Evolutionary conservation across 2,797 vertebrate genomes (phyloP).

Genomic region (Alca torda): DNA sequence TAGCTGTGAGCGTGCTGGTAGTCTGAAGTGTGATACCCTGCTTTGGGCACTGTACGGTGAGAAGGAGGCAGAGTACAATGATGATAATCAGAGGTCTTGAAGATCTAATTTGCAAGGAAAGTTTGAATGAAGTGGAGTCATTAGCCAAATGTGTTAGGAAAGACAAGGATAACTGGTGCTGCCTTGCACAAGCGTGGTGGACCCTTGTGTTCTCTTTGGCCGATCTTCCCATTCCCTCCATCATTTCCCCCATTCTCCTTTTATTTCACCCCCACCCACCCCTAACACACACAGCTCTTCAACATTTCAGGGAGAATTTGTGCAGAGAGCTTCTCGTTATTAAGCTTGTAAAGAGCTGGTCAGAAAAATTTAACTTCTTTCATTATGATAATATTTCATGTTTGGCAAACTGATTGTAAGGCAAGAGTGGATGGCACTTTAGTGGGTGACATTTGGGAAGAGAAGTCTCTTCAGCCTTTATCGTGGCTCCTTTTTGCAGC

Average conservation of each 20-base stretch:
- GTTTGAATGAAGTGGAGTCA: not conserved
- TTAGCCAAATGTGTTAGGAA: not conserved
- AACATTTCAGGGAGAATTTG: not conserved
- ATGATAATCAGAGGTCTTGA: not conserved
- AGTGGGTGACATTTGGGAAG: not conserved
- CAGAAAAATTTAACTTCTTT: not conserved
- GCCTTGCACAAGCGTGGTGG: fast-evolving
- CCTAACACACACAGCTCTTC: not conserved
- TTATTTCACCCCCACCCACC: not conserved
- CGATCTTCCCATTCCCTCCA: not conserved
- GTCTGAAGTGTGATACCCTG: fast-evolving
- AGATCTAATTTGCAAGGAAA: not conserved
- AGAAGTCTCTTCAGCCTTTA: not conserved
- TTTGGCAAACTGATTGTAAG: not conserved
- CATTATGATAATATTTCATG: not conserved
- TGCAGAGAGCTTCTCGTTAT: not conserved
- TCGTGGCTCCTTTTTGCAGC: not conserved
- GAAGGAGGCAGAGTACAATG: not conserved
- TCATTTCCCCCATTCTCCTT: not conserved
- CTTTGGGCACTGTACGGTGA: not conserved
- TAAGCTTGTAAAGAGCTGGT: not conserved
- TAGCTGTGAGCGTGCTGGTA: not conserved
- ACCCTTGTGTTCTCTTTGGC: not conserved
- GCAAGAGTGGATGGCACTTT: not conserved
- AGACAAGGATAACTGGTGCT: not conserved